Percentiles rank a stretch among this genome's conserved stretches.
Evolutionary conservation across 2,113 vertebrate genomes (phyloP).

Genomic region (Aleadryas rufinucha): DNA sequence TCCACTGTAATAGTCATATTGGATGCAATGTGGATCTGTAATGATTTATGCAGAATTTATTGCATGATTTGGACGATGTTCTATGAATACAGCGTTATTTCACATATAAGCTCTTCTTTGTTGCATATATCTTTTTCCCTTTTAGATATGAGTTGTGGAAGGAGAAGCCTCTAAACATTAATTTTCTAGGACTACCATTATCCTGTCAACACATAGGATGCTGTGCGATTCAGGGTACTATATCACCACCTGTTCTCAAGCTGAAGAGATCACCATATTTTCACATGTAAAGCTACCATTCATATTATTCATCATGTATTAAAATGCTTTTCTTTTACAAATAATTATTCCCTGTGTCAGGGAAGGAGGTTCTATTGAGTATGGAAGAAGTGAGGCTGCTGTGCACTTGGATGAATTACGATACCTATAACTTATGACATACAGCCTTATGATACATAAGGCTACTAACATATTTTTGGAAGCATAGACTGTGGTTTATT

Average conservation of each 20-base stretch:
- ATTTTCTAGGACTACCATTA: background rate
- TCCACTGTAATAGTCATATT: rapidly evolving
- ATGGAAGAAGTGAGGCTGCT: background rate
- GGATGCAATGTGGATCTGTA: background rate
- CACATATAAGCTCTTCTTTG: background rate
- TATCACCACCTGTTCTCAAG: background rate
- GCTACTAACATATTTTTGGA: background rate
- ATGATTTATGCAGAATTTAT: background rate
- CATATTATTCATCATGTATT: background rate
- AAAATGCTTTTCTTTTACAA: background rate
- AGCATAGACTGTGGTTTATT: background rate
- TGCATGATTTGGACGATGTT: background rate
- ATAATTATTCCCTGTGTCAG: background rate
- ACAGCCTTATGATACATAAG: background rate
- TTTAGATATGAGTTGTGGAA: background rate
- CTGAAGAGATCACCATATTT: background rate
- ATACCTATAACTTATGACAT: no score
- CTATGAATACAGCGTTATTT: background rate
- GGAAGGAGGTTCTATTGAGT: background rate
- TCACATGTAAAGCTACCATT: background rate
- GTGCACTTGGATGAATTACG: background rate
- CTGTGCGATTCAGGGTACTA: background rate
- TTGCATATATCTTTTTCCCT: background rate
- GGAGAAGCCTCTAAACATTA: background rate
- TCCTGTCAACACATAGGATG: background rate